These are phyloP conservation scores for Triplophysa rosa DNA, from an alignment of 2,113 vertebrate species.

Conservation along the genomic window DNA sequence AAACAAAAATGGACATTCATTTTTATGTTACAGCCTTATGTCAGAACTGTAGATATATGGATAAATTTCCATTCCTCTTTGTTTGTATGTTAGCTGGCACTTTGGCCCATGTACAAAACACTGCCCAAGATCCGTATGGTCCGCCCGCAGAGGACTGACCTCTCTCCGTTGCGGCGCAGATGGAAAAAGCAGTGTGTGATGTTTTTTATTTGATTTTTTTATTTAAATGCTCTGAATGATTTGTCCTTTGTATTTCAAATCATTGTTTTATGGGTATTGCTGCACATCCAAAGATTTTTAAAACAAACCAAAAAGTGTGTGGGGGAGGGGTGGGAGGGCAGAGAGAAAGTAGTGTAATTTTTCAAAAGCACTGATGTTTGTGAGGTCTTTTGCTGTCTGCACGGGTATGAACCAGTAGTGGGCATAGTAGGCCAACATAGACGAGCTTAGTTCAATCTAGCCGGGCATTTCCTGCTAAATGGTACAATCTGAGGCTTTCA, in stretches of 20 bases:
- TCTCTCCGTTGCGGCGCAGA: constrained; percentile 81
- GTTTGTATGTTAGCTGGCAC: constrained; percentile 83
- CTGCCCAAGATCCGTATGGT: constrained; percentile 77
- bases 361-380: constrained; percentile 87
- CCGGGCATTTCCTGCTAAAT: constrained; percentile 74
- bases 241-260: constrained; percentile 66
- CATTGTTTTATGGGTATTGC: constrained; percentile 83
- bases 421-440: constrained; percentile 72
- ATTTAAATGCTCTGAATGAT: constrained; percentile 34
- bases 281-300: constrained; percentile 87
- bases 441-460: constrained; percentile 77
- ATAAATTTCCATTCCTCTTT: constrained; percentile 79
- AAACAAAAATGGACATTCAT: constrained; percentile 66
- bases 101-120: constrained; percentile 85
- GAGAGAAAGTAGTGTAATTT: constrained; percentile 73
- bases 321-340: constrained; percentile 49
- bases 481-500: constrained; percentile 76
- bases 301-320: constrained; percentile 72
- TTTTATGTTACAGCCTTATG: constrained; percentile 88
- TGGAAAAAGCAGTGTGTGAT: constrained; percentile 73
- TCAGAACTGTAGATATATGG: constrained; percentile 76
- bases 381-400: constrained; percentile 81
- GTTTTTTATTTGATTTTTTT: constrained; percentile 68
- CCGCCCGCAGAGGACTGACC: background rate
- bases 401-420: constrained; percentile 80